These are phyloP conservation scores for Danio kyathit DNA, from an alignment of 2,797 vertebrate species.

Conservation along the genomic window DNA sequence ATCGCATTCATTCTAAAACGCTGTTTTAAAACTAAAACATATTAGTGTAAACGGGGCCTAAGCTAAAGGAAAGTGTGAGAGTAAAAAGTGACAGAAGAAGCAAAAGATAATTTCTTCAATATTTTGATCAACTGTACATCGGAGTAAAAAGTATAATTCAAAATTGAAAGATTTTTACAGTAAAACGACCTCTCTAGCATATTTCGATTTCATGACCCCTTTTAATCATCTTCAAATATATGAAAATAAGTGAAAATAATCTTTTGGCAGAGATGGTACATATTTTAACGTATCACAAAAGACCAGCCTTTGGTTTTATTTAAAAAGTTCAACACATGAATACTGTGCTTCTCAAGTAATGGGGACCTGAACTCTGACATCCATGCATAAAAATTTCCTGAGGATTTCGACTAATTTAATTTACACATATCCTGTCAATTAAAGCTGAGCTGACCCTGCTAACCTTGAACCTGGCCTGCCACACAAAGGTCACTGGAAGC, in stretches of 20 bases:
- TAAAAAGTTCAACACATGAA: not conserved
- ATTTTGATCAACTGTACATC: not conserved
- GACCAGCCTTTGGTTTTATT: too few relatives aligned
- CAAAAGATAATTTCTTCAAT: not conserved
- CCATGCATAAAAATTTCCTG: not conserved
- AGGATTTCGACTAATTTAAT: not conserved
- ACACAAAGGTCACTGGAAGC: slow-evolving; percentile 23
- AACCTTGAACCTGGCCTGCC: slow-evolving; percentile 21
- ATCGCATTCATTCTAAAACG: too few relatives aligned
- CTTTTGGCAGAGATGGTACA: too few relatives aligned
- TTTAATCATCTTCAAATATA: too few relatives aligned
- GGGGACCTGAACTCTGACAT: not conserved
- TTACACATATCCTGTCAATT: slow-evolving; percentile 7
- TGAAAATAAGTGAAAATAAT: too few relatives aligned
- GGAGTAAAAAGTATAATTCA: not conserved
- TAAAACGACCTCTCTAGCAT: too few relatives aligned
- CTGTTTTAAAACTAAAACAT: too few relatives aligned
- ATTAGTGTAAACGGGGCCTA: too few relatives aligned
- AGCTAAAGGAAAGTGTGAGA: too few relatives aligned
- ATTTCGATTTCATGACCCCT: too few relatives aligned
- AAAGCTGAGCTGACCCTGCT: slow-evolving; percentile 12
- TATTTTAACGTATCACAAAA: too few relatives aligned
- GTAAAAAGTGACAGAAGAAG: not conserved
- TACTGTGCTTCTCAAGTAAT: not conserved
- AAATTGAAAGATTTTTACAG: too few relatives aligned